Evolutionary conservation across 2,797 vertebrate species (phyloP), one percentile per base, ranked within the genome.

Genomic region (Otolemur crassicaudatus): DNA sequence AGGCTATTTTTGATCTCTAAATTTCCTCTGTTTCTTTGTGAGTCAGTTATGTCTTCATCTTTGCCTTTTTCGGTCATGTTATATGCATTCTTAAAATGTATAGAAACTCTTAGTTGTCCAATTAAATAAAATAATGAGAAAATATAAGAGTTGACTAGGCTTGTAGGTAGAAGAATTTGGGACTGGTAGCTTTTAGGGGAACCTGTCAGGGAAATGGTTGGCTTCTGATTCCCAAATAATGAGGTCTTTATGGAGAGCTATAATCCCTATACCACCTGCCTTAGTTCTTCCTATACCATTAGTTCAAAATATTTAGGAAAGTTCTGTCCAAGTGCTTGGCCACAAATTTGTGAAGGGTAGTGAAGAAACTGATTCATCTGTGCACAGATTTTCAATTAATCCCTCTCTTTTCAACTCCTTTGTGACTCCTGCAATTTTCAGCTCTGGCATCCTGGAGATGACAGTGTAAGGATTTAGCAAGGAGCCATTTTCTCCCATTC

Each of bases 221-320:
- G 31, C 43, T 14, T 31, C 13, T 49, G 27, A 79, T 67, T 90
- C 37, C 27, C 76, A 49, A 69, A n/a, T 5, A 13, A 80, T 6
- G 20, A 70, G 49, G 14, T 67, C 49, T 56, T 72, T 79, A 60
- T 49, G 37, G 23, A 37, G 14, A 58, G 25, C 85, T 2, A 80
- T 7, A 76, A 40, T 70, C 17, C 27, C 23, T 16, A 2, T 80
- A 27, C 20, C 61, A 67, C 16, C 10, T 56, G 22, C 5, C 37
- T 43, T 84, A 61, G 22, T 49, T 91, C 61, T 65, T 60, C 56
- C 37, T 14, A n/a, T 9, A 60, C 23, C 29, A 92, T 65, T n/a
- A 70, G 40, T 40, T 96, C 73, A 65, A 40, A 80, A 10, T 13
- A 40, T 63, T 96, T 81, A n/a, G 58, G 43, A 88, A 67, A 61